Base-by-base conservation (phyloP, 2,797 vertebrate genomes). In the Epinephelus awoara region DNA sequence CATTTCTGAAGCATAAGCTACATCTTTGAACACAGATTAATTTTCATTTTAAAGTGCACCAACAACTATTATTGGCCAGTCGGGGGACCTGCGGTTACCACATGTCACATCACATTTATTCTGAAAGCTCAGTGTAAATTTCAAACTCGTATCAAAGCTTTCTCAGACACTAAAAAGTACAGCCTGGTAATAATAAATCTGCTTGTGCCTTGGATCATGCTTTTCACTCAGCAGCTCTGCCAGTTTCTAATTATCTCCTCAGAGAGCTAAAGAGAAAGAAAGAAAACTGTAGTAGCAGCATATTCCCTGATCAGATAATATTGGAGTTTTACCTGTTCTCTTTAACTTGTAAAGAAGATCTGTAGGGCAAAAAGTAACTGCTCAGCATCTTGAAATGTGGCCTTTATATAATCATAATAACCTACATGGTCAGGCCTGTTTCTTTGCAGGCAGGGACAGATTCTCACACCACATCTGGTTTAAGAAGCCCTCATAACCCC, bases 161-260 rank as follows among this genome's bases (percentile, higher is more conserved):
- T 66, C 61, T 34, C 34, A 79, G 81, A 75, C 25, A n/a, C 13
- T 67, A 23, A 66, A 72, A 79, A 54, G 23, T 14, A 59, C 46
- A 71, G 54, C 47, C 57, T 61, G 59, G 67, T 74, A 61, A 70
- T 80, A 79, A 86, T 79, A 80, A 83, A 78, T 83, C 62, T 81
- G 76, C 67, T 82, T 85, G 83, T 76, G 70, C 55, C 71, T 85
- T 74, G 85, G 82, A 88, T 90, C 80, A 57, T 44, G 85, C 21
- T 78, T 88, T 85, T 85, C 78, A 84, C 72, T 80, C 77, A 57
- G 83, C 84, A 64, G 56, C 85, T 78, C 67, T 84, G 78, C 83
- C 88, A 88, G 83, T 68, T 88, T 83, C 79, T 89, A 85, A 88
- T 88, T 79, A 84, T 79, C 75, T 86, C 89, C 84, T 85, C 80